Evolutionary conservation across 2,797 vertebrate genomes (phyloP), one percentile per base, ranked within the genome.

Genomic region (Smutsia temminckii): DNA sequence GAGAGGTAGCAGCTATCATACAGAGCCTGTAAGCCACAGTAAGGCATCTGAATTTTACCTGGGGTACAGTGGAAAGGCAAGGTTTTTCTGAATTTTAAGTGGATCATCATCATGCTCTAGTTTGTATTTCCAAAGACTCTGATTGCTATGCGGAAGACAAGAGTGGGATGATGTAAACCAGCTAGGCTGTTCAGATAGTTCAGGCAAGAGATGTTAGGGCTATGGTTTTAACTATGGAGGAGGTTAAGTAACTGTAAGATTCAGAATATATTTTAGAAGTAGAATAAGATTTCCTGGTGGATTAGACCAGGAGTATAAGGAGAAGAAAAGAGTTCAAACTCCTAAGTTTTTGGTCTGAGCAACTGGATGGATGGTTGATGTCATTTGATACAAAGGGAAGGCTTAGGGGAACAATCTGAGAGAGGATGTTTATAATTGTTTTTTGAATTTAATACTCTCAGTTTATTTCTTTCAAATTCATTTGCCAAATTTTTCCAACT

Each of bases 401-500:
- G 37, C 34, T 63, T 53, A 63, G 9, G 10, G 57, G 27, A 69
- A 20, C 17, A 84, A 87, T 77, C 63, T 91, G 68, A 95, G 61
- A 93, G 18, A 91, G 7, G 18, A 21, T 63, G 40, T 92, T 92
- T 86, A 49, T 78, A 81, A 88, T 46, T 72, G 20, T n/a, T 91
- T 46, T 61, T 64, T 81, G 18, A 93, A 88, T 66, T 63, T 72
- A 94, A 74, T 74, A 53, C 25, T 93, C 88, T 75, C 29, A 80
- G 61, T 87, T 91, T 81, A 80, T 93, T 95, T 92, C 37, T 85
- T 90, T 91, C 13, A 4, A 21, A 42, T 89, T 93, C 53, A 72
- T 84, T 64, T 96, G 87, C 78, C 89, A 94, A 91, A 93, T 93
- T 91, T 95, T 63, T 95, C 64, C 57, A 66, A 91, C 59, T 77